Conservation (phyloP, 2,888 invertebrate species). For the Hemithea aestivaria region DNA sequence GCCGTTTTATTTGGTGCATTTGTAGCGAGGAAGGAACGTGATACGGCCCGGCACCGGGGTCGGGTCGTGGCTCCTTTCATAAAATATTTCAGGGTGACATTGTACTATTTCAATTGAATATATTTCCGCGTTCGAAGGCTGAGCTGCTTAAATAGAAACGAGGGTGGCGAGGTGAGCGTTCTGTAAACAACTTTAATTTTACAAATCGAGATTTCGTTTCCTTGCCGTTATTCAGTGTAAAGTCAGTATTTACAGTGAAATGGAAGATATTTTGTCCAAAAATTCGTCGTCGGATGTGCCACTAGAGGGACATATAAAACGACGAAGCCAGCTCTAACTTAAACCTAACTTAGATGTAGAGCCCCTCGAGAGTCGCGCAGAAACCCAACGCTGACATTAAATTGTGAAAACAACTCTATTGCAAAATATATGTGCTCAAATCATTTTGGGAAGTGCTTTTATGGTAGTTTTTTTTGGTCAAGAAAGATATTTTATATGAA, state of each 20-base stretch:
- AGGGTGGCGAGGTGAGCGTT: conserved; percentile 6
- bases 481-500: neutral
- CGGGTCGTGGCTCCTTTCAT: conserved; percentile 42
- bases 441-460: conserved; percentile 28
- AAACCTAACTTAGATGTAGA: conserved; percentile 63
- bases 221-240: conserved; percentile 16
- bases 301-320: conserved; percentile 53
- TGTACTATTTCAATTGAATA: conserved; percentile 54
- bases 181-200: conserved; percentile 18
- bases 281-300: conserved; percentile 48
- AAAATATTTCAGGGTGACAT: conserved; percentile 65
- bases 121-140: conserved; percentile 24
- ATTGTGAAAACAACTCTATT: conserved; percentile 43
- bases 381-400: conserved; percentile 50
- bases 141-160: conserved; percentile 6
- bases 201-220: conserved; percentile 17
- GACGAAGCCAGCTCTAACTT: conserved; percentile 55
- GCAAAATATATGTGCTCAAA: conserved; percentile 33
- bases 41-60: conserved; percentile 43
- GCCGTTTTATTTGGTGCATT: conserved; percentile 65
- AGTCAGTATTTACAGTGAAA: conserved; percentile 34
- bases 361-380: conserved; percentile 45
- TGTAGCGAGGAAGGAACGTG: conserved; percentile 54
- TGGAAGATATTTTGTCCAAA: conserved; percentile 40
- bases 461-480: neutral